Evolutionary conservation across 2,797 vertebrate genomes (phyloP), one percentile per base, ranked within the genome.

Genomic region (Sebastes itinus): DNA sequence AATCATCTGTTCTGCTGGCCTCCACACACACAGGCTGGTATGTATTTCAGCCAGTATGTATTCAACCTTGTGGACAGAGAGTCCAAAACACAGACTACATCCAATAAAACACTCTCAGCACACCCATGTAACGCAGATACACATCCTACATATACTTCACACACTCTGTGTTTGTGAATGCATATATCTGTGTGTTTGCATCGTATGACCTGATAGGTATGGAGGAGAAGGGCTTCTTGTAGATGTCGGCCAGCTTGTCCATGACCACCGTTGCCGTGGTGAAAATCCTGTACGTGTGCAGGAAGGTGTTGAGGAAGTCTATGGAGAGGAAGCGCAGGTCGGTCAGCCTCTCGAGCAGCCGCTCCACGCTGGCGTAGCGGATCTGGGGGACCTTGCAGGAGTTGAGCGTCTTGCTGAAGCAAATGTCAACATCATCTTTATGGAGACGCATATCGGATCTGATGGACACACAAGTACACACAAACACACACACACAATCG

Each of bases 371-470:
- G 78, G 98, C 98, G 0, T 99, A 99, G 83, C 98, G 98, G 93
- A 99, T 99, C 87, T 99, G 98, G 68, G 98, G 98, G 88, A 99
- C 98, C 95, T 99, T 99, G 96, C 98, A 99, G 92, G 98, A 99
- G 94, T 99, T 99, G 92, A 99, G 95, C 23, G 98, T 99, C 96
- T 99, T 99, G 96, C 98, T 99, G 96, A 99, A 99, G 96, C 97
- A 99, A 94, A 99, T 99, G 92, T 99, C 98, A 85, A 97, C 93
- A 94, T 99, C 98, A 85, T 99, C 98, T 95, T 97, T 98, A 93
- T 99, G 98, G 92, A 99, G 97, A 91, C 98, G 97, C 78, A 97
- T 94, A 89, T 99, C 98, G 0, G 98, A 99, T 96, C 98, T 99
- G 89, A 77, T 90, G 71, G 86, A 90, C 83, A 93, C 75, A 93